These are phyloP conservation scores for Carcharodon carcharias DNA, from an alignment of 2,797 vertebrate genomes.

Conservation along the genomic window DNA sequence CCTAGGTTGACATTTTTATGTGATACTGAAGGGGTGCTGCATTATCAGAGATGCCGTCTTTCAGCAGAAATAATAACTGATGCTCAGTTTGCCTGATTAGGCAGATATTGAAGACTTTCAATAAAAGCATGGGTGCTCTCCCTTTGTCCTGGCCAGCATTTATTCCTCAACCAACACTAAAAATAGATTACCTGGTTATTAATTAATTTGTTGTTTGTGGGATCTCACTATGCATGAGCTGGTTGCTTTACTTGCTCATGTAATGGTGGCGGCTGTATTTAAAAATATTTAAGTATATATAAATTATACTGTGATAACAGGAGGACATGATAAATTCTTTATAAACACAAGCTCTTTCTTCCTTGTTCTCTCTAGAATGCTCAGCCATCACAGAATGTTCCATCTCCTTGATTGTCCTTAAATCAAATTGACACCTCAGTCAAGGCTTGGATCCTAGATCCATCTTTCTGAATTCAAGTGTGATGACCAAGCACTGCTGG, in stretches of 20 bases:
- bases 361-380: neutral
- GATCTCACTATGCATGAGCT: neutral
- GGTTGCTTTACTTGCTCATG: neutral
- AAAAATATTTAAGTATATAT: neutral
- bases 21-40: neutral
- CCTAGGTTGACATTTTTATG: neutral
- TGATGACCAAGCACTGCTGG: neutral
- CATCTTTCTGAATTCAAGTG: neutral
- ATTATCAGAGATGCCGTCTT: neutral
- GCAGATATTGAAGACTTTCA: neutral
- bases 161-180: neutral
- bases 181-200: neutral
- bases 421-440: neutral
- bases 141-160: neutral
- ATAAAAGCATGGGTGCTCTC: neutral
- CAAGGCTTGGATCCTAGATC: neutral
- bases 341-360: neutral
- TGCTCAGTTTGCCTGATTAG: neutral
- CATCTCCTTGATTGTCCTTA: neutral
- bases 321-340: neutral
- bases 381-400: neutral
- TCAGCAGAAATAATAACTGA: neutral
- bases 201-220: neutral
- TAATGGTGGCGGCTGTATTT: neutral
- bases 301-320: neutral